phyloP scores from a whole-genome alignment of 2,797 vertebrate genomes.

The Pangasius macronema region DNA sequence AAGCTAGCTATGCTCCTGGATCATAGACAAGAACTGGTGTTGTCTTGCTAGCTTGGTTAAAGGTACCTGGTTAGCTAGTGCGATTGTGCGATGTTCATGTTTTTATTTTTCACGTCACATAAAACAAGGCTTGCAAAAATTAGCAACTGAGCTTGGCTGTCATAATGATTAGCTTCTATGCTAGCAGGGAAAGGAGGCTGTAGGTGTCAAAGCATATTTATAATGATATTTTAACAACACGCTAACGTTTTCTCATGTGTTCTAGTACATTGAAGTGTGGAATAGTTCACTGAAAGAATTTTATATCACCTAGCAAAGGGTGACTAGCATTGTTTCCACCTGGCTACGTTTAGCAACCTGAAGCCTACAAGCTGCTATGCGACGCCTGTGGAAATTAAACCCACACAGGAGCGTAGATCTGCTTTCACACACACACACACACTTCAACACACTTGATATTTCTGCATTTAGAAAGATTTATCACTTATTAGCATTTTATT shows the following conservation, averaged over 20 bases:
- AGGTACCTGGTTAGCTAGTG: neutral
- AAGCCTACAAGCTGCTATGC: constrained; percentile 4
- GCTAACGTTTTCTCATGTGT: neutral
- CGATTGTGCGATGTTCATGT: neutral
- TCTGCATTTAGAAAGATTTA: neutral
- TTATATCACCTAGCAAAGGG: neutral
- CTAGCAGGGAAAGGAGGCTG: neutral
- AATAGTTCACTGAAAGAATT: neutral
- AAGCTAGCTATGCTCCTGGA: neutral
- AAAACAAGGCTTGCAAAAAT: neutral
- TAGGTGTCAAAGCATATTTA: neutral
- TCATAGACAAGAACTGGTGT: neutral
- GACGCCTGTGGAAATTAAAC: constrained; percentile 16
- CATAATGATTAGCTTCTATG: neutral
- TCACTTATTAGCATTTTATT: neutral
- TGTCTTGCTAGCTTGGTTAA: neutral
- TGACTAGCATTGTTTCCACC: neutral
- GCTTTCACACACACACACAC: constrained; percentile 13
- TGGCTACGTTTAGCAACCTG: constrained; percentile 15
- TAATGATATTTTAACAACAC: neutral
- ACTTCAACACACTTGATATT: neutral
- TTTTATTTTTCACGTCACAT: neutral
- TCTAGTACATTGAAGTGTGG: neutral
- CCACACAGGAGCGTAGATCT: constrained; percentile 11
- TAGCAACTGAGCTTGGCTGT: neutral